These are phyloP conservation scores for Sebastes flavidus DNA, from an alignment of 2,797 vertebrate genomes.

Conservation along the genomic window DNA sequence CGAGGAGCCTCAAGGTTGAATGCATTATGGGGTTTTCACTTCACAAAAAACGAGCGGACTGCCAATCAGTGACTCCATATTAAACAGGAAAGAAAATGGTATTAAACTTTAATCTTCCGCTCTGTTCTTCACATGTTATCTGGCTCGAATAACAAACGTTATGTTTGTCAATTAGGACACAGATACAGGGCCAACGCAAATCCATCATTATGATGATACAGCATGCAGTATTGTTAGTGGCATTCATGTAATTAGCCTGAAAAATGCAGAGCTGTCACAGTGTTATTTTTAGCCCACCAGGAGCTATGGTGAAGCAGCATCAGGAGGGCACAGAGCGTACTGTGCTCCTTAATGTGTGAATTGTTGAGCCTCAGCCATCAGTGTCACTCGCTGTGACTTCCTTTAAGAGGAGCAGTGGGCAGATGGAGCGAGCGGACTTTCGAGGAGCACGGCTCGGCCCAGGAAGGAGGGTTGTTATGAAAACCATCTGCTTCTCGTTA, in stretches of 20 bases:
- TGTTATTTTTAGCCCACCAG: conserved; percentile 52
- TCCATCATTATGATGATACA: conserved; percentile 1
- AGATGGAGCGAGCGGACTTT: conserved; percentile 67
- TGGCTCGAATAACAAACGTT: neutral
- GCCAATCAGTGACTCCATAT: conserved; percentile 18
- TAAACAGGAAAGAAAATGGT: conserved; percentile 25
- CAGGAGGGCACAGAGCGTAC: neutral
- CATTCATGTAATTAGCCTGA: conserved; percentile 37
- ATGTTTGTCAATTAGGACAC: conserved; percentile 17
- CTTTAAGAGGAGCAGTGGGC: conserved; percentile 35
- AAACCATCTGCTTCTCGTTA: conserved; percentile 72
- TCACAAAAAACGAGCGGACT: conserved; percentile 24
- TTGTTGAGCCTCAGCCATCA: conserved; percentile 1
- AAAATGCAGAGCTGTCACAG: conserved; percentile 7
- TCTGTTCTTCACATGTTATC: conserved; percentile 2
- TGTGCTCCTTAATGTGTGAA: neutral
- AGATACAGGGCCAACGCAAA: neutral
- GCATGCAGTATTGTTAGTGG: neutral
- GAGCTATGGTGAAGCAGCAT: neutral
- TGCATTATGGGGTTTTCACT: conserved; percentile 54
- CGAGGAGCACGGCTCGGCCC: conserved; percentile 1
- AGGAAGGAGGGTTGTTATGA: conserved; percentile 28
- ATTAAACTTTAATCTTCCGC: conserved; percentile 51
- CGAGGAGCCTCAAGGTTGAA: conserved; percentile 62
- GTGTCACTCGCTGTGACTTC: conserved; percentile 18